Evolutionary conservation across 2,113 vertebrate species (phyloP), one percentile per base, ranked within the genome.

Genomic region (Acanthochromis polyacanthus): DNA sequence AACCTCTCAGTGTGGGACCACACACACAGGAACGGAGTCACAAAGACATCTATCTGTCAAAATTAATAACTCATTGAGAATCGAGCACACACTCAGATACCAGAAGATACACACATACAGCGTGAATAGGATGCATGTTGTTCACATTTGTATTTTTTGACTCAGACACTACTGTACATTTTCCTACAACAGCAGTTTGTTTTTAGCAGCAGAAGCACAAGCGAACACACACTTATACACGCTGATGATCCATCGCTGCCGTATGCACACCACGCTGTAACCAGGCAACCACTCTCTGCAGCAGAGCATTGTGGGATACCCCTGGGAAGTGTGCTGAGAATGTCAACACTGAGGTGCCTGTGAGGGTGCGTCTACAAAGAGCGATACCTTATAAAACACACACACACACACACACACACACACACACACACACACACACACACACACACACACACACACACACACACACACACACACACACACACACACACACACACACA

Each of bases 301-400:
- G 92, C 67, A 60, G 76, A 93, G 95, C 91, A 95, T 94, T 93
- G 91, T 80, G 91, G 95, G 95, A 95, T 93, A 94, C 92, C 93
- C 92, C 74, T 63, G 91, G 92, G 91, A 94, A 82, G 85, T 84
- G 88, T 89, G 90, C 86, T 85, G 87, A 89, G 93, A 95, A 94
- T 92, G 77, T 90, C 82, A 85, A 93, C 86, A 91, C 78, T 79
- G 69, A 83, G 82, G 78, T 65, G 59, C 16, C 1, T 59, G 22
- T 48, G 59, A 90, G 91, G 88, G 86, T 91, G 75, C 1, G 1
- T 85, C 80, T 74, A 69, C 57, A 88, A 87, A 87, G 76, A 79
- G 63, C 4, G 10, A 7, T 71, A 71, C 32, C 14, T 22, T 77
- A 75, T 53, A 32, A 82, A 81, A 84, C 1, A 56, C 17, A 70